phyloP scores from a whole-genome alignment of 1,140 invertebrate species.

The Acromyrmex heyeri region DNA sequence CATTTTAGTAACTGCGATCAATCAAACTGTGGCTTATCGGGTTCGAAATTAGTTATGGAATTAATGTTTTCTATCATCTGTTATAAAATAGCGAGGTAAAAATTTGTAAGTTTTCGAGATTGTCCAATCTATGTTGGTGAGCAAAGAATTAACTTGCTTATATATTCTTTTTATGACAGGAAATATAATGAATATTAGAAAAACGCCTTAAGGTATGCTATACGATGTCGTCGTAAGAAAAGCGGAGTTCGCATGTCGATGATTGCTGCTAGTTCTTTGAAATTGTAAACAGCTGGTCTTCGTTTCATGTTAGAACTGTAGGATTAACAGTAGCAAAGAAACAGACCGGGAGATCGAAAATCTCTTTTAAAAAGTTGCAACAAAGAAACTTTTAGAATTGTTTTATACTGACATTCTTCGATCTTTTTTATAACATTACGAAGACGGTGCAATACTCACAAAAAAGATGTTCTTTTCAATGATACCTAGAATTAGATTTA shows the following conservation, averaged over 20 bases:
- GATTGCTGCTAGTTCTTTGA: constrained; percentile 55
- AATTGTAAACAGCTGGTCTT: constrained; percentile 63
- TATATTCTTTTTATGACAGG: constrained; percentile 1
- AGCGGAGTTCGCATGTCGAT: constrained; percentile 54
- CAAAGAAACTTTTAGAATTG: constrained; percentile 16
- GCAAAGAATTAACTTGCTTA: constrained; percentile 1
- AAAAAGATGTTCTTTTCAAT: background rate
- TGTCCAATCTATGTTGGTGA: background rate
- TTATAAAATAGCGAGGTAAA: background rate
- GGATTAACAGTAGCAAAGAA: constrained; percentile 46
- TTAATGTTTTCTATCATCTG: background rate
- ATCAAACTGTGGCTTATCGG: background rate
- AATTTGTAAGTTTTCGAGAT: background rate
- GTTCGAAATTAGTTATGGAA: background rate
- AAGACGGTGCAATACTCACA: background rate
- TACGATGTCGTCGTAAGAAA: background rate
- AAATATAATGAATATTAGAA: constrained; percentile 26
- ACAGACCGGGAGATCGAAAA: constrained; percentile 41
- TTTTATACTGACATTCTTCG: background rate
- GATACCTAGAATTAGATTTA: background rate
- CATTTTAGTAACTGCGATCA: background rate
- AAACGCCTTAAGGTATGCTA: constrained; percentile 6
- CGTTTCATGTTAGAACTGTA: constrained; percentile 30
- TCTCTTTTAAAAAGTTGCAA: constrained; percentile 24
- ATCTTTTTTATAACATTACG: background rate